Base-by-base conservation (phyloP, 2,797 vertebrate species). In the Moxostoma hubbsi region DNA sequence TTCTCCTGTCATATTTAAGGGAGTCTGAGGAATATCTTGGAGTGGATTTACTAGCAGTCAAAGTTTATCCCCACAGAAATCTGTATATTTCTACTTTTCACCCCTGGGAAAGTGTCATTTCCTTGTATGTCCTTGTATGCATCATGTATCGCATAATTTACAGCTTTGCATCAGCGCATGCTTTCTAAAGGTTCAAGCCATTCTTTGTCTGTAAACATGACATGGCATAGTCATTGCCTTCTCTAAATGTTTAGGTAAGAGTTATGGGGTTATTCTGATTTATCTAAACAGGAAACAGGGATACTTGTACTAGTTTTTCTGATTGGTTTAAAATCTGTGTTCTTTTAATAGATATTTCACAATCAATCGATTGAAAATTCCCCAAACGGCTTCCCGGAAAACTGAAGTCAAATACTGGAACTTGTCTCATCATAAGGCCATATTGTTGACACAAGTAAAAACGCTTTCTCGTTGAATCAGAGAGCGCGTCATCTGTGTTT, bases 401-500 rank as follows among this genome's bases (percentile, higher is more conserved):
- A 64, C 12, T 24, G 24, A 0, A 2, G 2, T 24, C 24, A 24
- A 24, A 45, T 63, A n/a, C 62, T 63, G 62, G 61, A 63, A 63
- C 61, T 63, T 2, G 61, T 36, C 36, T 67, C 43, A 49, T 47
- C 45, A 65, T 7, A 59, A 1, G 2, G 9, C 18, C 54, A 7
- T n/a, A 45, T 45, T 10, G 45, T n/a, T 75, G 45, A 45, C 61
- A 63, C 61, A n/a, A 7, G 45, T 63, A 10, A 63, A 63, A 63
- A 43, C 36, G n/a, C 13, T 63, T 63, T 45, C 11, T 49, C 5
- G 16, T 47, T n/a, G 49, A 55, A 50, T 1, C 18, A 59, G 67
- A 75, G 63, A 49, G 59, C 5, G 69, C 12, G 46, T 55, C 70
- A 71, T 82, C 54, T 58, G 47, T 65, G 68, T 81, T 77, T 77